Conservation (phyloP, 2,797 vertebrate genomes). For the Tamandua tetradactyla region DNA sequence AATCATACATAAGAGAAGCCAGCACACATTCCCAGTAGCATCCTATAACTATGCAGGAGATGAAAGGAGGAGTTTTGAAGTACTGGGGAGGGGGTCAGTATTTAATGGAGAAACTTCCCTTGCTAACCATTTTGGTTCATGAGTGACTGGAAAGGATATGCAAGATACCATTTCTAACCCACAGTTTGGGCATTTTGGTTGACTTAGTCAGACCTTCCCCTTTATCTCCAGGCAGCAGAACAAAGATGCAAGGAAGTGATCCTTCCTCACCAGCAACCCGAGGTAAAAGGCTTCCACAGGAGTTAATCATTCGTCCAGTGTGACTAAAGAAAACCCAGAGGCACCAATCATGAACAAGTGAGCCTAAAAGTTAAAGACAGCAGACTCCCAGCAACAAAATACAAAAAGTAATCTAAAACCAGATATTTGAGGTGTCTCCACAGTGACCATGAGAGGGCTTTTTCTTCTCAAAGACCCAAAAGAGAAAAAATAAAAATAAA, state of each 20-base stretch:
- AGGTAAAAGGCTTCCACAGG: constrained; percentile 4
- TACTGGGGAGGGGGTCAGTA: neutral
- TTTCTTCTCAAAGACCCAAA: constrained; percentile 41
- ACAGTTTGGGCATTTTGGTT: neutral
- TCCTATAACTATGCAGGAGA: neutral
- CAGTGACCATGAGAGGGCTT: neutral
- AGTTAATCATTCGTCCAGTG: constrained; percentile 1
- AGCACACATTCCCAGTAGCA: neutral
- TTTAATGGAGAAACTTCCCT: neutral
- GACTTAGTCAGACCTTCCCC: neutral
- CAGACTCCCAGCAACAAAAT: constrained; percentile 35
- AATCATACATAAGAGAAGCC: neutral
- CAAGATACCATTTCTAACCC: constrained; percentile 28
- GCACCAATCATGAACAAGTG: neutral
- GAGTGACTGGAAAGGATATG: neutral
- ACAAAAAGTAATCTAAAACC: constrained; percentile 46
- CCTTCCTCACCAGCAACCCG: neutral
- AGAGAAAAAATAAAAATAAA: neutral
- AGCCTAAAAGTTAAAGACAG: constrained; percentile 29
- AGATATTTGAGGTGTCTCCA: neutral
- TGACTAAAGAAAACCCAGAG: neutral
- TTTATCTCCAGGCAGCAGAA: constrained; percentile 1
- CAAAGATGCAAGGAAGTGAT: neutral
- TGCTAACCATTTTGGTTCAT: constrained; percentile 22
- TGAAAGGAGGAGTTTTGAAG: neutral